phyloP scores from a whole-genome alignment of 2,888 invertebrate genomes.

The Carcina quercana region DNA sequence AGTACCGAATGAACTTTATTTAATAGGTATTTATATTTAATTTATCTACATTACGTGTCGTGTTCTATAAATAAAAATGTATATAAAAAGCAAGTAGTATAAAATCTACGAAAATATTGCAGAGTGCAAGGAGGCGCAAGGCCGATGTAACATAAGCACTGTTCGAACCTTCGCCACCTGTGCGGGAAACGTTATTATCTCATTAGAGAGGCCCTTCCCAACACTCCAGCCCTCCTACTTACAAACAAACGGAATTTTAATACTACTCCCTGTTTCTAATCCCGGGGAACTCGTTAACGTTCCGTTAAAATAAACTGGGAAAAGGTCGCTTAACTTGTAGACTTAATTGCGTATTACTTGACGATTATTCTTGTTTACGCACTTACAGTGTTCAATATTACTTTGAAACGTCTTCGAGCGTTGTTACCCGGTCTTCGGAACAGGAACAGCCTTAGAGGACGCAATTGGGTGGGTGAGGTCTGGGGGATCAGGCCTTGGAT shows the following conservation, averaged over 20 bases:
- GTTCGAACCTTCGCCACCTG: slow-evolving; percentile 42
- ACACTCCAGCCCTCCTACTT: slow-evolving; percentile 48
- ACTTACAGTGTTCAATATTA: no score
- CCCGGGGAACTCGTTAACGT: slow-evolving; percentile 31
- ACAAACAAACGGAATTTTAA: slow-evolving; percentile 56
- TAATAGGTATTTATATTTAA: no score
- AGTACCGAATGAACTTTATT: no score
- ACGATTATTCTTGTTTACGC: no score
- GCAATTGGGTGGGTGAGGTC: no score
- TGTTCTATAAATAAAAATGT: not conserved
- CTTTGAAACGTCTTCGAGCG: no score
- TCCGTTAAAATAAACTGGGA: slow-evolving; percentile 17
- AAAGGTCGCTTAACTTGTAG: not conserved
- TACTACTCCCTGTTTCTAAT: slow-evolving; percentile 36
- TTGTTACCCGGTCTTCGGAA: no score
- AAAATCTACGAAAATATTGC: no score
- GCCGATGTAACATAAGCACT: not conserved
- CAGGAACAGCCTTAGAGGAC: no score
- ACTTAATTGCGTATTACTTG: not conserved
- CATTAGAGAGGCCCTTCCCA: slow-evolving; percentile 44
- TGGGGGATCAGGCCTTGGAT: no score
- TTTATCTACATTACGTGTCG: not conserved
- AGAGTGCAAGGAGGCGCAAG: not conserved
- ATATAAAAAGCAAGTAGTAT: no score
- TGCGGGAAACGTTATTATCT: slow-evolving; percentile 56